Evolutionary conservation across 2,888 invertebrate genomes (phyloP).

Genomic region (Euplexia lucipara): DNA sequence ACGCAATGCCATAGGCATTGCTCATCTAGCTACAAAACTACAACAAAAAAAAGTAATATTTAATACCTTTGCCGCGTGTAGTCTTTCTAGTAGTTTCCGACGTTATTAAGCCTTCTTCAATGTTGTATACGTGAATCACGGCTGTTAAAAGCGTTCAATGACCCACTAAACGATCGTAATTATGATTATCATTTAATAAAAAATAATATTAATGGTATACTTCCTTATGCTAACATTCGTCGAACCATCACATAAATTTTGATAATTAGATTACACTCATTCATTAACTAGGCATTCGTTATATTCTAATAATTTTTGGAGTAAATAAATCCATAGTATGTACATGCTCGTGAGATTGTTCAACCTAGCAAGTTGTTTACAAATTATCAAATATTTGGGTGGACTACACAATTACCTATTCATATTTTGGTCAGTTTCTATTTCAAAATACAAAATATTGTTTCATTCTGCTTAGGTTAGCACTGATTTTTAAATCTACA

Average conservation of each 20-base stretch:
- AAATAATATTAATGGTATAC: slow-evolving; percentile 82
- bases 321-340: slow-evolving; percentile 82
- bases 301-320: slow-evolving; percentile 82
- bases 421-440: slow-evolving; percentile 32
- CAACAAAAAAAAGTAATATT: slow-evolving; percentile 36
- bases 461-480: background rate
- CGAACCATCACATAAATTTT: slow-evolving; percentile 67
- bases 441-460: slow-evolving; percentile 15
- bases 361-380: slow-evolving; percentile 76
- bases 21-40: slow-evolving; percentile 48
- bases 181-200: slow-evolving; percentile 69
- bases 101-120: slow-evolving; percentile 16
- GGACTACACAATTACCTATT: slow-evolving; percentile 11
- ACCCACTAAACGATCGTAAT: slow-evolving; percentile 48
- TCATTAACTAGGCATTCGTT: slow-evolving; percentile 66
- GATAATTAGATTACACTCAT: slow-evolving; percentile 69
- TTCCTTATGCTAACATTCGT: slow-evolving; percentile 73
- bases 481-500: slow-evolving; percentile 2
- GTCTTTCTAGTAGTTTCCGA: slow-evolving; percentile 21
- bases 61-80: slow-evolving; percentile 26
- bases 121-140: slow-evolving; percentile 37
- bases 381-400: slow-evolving; percentile 21
- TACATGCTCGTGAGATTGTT: slow-evolving; percentile 82
- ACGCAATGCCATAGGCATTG: slow-evolving; percentile 32
- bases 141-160: slow-evolving; percentile 44